Conservation (phyloP, 2,797 vertebrate species). For the Scolopax bukidnonensis region DNA sequence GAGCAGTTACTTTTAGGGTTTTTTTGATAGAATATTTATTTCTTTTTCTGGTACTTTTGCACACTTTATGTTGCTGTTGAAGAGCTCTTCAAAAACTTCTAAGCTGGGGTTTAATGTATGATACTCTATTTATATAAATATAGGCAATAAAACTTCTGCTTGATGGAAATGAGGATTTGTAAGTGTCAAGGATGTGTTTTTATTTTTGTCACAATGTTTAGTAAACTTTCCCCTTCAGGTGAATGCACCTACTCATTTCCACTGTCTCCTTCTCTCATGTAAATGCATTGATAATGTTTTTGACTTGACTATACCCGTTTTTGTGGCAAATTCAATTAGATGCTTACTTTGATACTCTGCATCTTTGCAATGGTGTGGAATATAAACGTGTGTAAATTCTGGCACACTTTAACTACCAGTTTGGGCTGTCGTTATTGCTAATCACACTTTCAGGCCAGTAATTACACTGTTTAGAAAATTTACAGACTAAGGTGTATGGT, state of each 20-base stretch:
- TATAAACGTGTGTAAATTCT: not conserved
- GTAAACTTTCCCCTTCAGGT: not conserved
- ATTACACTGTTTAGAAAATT: not conserved
- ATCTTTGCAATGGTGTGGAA: not conserved
- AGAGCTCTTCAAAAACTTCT: conserved; percentile 24
- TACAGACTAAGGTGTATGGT: not conserved
- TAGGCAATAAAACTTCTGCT: conserved; percentile 43
- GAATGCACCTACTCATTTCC: not conserved
- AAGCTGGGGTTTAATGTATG: not conserved
- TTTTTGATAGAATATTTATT: conserved; percentile 54
- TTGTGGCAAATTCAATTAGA: not conserved
- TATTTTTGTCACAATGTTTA: not conserved
- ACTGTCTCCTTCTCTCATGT: not conserved
- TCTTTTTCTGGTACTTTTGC: conserved; percentile 33
- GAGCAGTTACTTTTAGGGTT: not conserved
- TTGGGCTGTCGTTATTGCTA: not conserved
- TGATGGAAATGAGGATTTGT: not conserved
- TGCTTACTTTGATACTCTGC: not conserved
- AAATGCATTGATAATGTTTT: not conserved
- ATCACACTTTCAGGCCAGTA: not conserved
- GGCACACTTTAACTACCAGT: not conserved
- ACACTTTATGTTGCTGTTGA: conserved; percentile 27
- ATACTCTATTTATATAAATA: conserved; percentile 30
- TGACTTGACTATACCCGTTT: not conserved
- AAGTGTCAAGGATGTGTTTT: not conserved